A percentile compares a stretch with the other conserved stretches of the same genome.
Evolutionary conservation across 2,888 invertebrate species (phyloP).

Genomic region (Phaonia tiefii): DNA sequence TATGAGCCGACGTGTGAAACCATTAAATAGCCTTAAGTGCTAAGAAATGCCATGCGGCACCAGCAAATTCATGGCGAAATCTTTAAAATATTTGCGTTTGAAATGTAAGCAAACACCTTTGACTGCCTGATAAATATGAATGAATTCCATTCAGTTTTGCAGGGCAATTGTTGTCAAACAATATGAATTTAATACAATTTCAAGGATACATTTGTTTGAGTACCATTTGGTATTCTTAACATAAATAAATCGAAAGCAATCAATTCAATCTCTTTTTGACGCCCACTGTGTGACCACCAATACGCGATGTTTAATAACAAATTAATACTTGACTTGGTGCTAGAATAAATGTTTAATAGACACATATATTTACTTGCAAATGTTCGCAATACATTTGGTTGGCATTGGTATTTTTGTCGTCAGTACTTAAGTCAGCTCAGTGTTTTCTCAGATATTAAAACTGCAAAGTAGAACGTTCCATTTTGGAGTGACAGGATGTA

Average conservation of each 20-base stretch:
- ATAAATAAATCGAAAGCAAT: constrained; percentile 13
- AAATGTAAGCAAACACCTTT: too few relatives aligned
- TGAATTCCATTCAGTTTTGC: too few relatives aligned
- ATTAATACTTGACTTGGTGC: constrained; percentile 30
- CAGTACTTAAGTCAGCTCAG: too few relatives aligned
- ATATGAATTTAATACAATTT: constrained; percentile 41
- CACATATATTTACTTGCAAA: constrained; percentile 41
- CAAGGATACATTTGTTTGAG: constrained; percentile 50
- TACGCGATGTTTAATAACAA: constrained; percentile 38
- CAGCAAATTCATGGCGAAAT: constrained; percentile 13
- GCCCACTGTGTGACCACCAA: constrained; percentile 52
- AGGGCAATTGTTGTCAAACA: constrained; percentile 10
- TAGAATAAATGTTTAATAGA: constrained; percentile 36
- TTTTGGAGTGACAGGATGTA: too few relatives aligned
- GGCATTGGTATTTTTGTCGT: constrained; percentile 3
- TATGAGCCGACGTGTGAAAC: too few relatives aligned
- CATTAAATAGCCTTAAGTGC: neutral
- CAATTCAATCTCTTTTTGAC: constrained; percentile 41
- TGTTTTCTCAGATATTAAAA: too few relatives aligned
- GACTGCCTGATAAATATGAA: too few relatives aligned
- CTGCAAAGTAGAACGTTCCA: too few relatives aligned
- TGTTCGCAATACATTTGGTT: constrained; percentile 26
- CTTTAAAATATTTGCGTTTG: constrained; percentile 41
- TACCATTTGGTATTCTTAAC: neutral
- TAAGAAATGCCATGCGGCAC: constrained; percentile 12